phyloP scores from a whole-genome alignment of 2,888 invertebrate species.

The Homarus gammarus region DNA sequence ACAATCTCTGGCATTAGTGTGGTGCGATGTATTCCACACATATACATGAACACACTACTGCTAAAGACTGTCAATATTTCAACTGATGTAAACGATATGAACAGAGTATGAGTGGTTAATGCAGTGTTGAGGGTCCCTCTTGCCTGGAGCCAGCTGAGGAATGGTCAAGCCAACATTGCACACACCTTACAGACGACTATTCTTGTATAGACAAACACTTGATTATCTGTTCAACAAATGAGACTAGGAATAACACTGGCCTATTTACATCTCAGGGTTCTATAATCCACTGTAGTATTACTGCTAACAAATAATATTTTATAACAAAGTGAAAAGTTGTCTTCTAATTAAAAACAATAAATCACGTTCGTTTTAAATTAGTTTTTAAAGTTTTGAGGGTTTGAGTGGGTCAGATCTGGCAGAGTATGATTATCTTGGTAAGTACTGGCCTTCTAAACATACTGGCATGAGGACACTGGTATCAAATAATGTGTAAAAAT shows the following conservation, averaged over 20 bases:
- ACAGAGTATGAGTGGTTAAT: not conserved
- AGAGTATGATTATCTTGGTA: not conserved
- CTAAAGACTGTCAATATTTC: not conserved
- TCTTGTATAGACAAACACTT: slow-evolving; percentile 9
- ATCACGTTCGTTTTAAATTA: too few species aligned
- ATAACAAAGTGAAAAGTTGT: not conserved
- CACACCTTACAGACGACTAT: not conserved
- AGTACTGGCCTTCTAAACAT: slow-evolving; percentile 44
- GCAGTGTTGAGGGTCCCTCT: not conserved
- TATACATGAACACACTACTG: not conserved
- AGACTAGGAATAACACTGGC: slow-evolving; percentile 55
- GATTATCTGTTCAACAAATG: slow-evolving; percentile 37
- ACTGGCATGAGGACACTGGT: not conserved
- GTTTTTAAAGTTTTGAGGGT: not conserved
- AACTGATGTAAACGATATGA: not conserved
- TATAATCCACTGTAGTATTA: not conserved
- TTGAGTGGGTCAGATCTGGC: slow-evolving; percentile 6
- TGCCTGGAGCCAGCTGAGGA: not conserved
- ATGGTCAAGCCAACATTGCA: not conserved
- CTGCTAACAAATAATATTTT: not conserved
- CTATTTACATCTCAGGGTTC: slow-evolving; percentile 40
- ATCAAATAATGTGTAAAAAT: slow-evolving; percentile 6
- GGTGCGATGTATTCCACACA: not conserved
- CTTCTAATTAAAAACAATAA: not conserved
- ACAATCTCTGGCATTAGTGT: not conserved